A percentile compares a stretch with the other conserved stretches of the same genome.
phyloP scores from a whole-genome alignment of 1,140 invertebrate species.

The Drosophila carrolli region DNA sequence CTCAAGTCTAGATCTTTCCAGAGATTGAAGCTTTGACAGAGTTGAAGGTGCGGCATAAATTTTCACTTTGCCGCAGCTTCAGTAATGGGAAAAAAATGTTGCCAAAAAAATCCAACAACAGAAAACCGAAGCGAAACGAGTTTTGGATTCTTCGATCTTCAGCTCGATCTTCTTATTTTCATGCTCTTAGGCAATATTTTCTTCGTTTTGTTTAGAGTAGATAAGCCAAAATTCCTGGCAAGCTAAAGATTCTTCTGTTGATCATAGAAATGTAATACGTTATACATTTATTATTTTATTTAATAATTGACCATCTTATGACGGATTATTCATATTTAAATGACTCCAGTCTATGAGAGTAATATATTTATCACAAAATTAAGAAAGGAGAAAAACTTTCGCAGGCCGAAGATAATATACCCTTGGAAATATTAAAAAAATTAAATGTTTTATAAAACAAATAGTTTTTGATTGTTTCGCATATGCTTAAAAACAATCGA shows the following conservation, averaged over 20 bases:
- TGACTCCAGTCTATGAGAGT: no score
- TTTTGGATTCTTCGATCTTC: conserved; percentile 48
- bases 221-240: conserved; percentile 1
- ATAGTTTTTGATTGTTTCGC: no score
- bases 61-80: conserved; percentile 59
- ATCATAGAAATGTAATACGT: no score
- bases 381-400: no score
- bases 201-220: conserved; percentile 11
- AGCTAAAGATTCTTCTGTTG: neutral
- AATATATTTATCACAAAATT: no score
- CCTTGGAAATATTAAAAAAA: no score
- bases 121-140: conserved; percentile 56
- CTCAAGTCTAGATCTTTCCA: conserved; percentile 6
- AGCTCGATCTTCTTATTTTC: conserved; percentile 19
- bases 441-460: no score
- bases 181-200: conserved; percentile 34
- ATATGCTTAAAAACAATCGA: no score
- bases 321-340: no score
- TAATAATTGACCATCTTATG: no score
- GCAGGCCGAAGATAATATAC: no score
- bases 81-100: conserved; percentile 42
- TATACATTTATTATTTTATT: no score
- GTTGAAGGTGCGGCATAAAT: conserved; percentile 61
- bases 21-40: conserved; percentile 17
- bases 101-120: conserved; percentile 47